Percentiles rank a stretch among this genome's conserved stretches.
Evolutionary conservation across 2,113 vertebrate species (phyloP).

Genomic region (Salvelinus namaycush): DNA sequence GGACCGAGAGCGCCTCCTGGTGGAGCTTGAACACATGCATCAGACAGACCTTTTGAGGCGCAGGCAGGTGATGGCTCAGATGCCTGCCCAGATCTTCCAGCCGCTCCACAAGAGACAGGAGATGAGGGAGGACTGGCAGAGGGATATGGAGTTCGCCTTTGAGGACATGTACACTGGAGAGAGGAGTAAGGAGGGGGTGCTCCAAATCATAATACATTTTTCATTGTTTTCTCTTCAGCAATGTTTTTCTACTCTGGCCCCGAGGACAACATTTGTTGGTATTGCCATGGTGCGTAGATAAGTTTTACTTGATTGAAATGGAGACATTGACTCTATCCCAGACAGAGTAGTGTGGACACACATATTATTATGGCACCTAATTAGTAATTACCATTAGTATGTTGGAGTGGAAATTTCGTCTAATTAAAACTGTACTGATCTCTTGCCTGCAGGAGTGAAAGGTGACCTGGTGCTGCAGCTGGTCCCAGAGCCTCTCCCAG

Average conservation of each 20-base stretch:
- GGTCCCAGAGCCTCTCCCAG: slow-evolving; percentile 85
- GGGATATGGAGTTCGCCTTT: slow-evolving; percentile 89
- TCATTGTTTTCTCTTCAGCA: too few species aligned
- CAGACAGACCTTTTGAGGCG: slow-evolving; percentile 81
- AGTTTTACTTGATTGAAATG: too few species aligned
- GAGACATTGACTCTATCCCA: too few species aligned
- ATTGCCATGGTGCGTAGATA: neutral
- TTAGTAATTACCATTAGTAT: too few species aligned
- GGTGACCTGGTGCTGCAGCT: slow-evolving; percentile 83
- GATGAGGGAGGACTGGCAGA: slow-evolving; percentile 83
- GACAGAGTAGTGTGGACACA: too few species aligned
- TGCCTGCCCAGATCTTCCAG: slow-evolving; percentile 84
- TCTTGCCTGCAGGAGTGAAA: slow-evolving; percentile 76
- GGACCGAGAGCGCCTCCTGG: slow-evolving; percentile 82
- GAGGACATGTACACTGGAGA: slow-evolving; percentile 88
- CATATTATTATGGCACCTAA: neutral
- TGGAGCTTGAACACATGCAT: slow-evolving; percentile 86
- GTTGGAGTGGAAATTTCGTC: too few species aligned
- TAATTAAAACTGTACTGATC: neutral
- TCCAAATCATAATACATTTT: neutral
- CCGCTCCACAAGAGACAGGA: slow-evolving; percentile 78
- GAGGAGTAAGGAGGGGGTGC: slow-evolving; percentile 72
- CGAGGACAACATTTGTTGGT: too few species aligned
- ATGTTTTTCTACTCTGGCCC: too few species aligned
- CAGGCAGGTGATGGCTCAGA: slow-evolving; percentile 74